Base-by-base conservation (phyloP, 2,113 vertebrate genomes). In the Nycticorax nycticorax region DNA sequence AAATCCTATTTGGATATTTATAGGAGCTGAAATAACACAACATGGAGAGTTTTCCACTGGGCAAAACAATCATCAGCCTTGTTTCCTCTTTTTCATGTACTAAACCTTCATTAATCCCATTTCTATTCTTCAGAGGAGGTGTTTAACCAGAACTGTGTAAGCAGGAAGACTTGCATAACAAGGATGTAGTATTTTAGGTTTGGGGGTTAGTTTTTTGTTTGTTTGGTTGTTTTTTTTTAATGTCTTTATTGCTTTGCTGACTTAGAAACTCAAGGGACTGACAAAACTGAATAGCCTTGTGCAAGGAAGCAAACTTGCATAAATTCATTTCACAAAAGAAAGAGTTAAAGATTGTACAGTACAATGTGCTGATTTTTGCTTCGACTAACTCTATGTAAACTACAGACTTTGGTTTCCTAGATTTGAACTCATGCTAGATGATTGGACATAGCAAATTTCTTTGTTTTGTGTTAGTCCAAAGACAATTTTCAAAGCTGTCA, bases 1-100 rank as follows among this genome's bases (percentile, higher is more conserved):
- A 96, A 96, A 96, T 95, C 85, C 64, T 81, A n/a, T 95, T 93
- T 87, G 69, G 85, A 64, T 92, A 81, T 86, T 93, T 90, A 94
- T 86, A 94, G 80, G 68, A 92, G 43, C 47, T 94, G 88, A 77
- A 91, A 92, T 86, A 93, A 88, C 59, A 64, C 27, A 91, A 81
- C 39, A 69, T 71, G 35, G 75, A 81, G 64, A 93, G 28, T 86
- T 88, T 94, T 94, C 89, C 74, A 94, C 77, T 48, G 69, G 71
- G 69, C 76, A 74, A 69, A 94, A 89, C 81, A 89, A 62, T 82
- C 52, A 68, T 76, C 89, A 94, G 66, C 77, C 57, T 85, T 91
- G 39, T 88, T 91, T 94, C 57, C 32, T 75, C 64, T 95, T 92
- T 91, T 85, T 92, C 35, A 11, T 37, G 27, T 82, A 21, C 43